Evolutionary conservation across 2,888 invertebrate genomes (phyloP).

Genomic region (Leucania comma): DNA sequence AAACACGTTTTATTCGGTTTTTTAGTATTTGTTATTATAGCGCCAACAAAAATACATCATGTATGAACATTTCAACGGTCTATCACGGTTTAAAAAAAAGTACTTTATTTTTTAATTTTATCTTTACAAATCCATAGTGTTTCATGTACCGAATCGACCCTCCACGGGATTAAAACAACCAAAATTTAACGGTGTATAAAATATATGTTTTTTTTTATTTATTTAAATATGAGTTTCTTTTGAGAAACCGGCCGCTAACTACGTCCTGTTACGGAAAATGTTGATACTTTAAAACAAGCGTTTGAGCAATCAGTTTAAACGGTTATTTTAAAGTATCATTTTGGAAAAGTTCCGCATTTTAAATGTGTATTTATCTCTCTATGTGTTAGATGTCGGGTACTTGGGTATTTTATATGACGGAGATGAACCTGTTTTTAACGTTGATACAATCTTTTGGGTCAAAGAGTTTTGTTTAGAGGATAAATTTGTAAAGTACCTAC

Average conservation of each 20-base stretch:
- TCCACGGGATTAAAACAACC: too few relatives aligned
- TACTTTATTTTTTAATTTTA: too few relatives aligned
- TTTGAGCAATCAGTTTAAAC: conserved; percentile 6
- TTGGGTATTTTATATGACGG: conserved; percentile 50
- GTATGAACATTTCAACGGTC: too few relatives aligned
- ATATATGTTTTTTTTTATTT: too few relatives aligned
- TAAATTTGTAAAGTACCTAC: not conserved
- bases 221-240: not conserved
- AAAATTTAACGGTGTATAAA: too few relatives aligned
- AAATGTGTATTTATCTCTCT: conserved; percentile 28
- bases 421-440: conserved; percentile 22
- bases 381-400: not conserved
- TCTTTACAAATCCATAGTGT: too few relatives aligned
- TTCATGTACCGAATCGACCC: too few relatives aligned
- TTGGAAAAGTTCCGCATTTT: conserved; percentile 15
- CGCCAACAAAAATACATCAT: too few relatives aligned
- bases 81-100: too few relatives aligned
- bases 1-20: too few relatives aligned
- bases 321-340: too few relatives aligned
- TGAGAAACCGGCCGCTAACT: not conserved
- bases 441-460: conserved; percentile 7
- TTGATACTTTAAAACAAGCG: conserved; percentile 22
- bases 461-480: conserved; percentile 22
- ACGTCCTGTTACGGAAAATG: conserved; percentile 9
- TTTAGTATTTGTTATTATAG: too few relatives aligned